Conservation (phyloP, 2,888 invertebrate species). For the Ferrisia virgata region DNA sequence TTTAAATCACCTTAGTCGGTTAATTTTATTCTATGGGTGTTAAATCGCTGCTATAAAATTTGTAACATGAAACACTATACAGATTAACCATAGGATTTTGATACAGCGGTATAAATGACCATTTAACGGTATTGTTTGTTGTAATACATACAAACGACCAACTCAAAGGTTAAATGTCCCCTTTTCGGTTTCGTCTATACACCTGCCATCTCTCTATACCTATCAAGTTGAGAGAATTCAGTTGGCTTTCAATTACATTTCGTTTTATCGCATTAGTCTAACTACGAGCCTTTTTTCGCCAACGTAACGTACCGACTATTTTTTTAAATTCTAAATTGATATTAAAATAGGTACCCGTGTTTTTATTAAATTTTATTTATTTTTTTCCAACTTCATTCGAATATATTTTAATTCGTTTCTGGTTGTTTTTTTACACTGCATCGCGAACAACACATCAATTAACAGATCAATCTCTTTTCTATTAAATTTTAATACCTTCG, state of each 20-base stretch:
- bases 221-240: background rate
- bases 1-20: background rate
- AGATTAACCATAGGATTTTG: background rate
- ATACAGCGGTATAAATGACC: background rate
- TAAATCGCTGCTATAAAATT: background rate
- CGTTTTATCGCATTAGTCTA: background rate
- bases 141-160: conserved; percentile 23
- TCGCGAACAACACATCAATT: background rate
- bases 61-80: background rate
- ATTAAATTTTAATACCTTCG: conserved; percentile 34
- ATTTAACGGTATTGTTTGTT: background rate
- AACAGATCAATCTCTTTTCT: conserved; percentile 32
- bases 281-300: too few relatives aligned
- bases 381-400: background rate
- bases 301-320: background rate
- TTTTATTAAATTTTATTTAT: too few relatives aligned
- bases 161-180: background rate
- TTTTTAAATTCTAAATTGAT: conserved; percentile 16
- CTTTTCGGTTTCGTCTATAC: background rate
- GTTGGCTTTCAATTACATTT: conserved; percentile 26
- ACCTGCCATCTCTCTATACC: background rate
- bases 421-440: background rate
- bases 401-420: background rate
- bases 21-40: background rate
- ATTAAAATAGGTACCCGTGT: background rate